phyloP scores from a whole-genome alignment of 2,888 invertebrate species.

The Agrypnus murinus region DNA sequence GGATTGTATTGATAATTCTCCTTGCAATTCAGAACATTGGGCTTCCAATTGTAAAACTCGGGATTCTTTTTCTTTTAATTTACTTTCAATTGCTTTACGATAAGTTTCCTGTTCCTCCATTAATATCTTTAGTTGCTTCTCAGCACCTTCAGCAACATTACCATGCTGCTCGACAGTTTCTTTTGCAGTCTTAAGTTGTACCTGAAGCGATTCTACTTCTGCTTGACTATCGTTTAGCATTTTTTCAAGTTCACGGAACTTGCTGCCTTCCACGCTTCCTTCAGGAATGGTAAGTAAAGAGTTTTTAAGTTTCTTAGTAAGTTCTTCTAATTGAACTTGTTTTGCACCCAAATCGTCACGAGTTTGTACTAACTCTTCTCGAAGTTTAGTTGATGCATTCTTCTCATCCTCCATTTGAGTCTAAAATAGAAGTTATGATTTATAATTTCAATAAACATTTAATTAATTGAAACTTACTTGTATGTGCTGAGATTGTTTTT shows the following conservation, averaged over 20 bases:
- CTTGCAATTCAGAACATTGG: slow-evolving; percentile 76
- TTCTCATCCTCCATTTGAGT: slow-evolving; percentile 84
- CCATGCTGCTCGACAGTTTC: slow-evolving; percentile 90
- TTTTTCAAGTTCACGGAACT: slow-evolving; percentile 81
- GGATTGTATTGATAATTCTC: slow-evolving; percentile 80
- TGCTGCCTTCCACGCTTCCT: slow-evolving; percentile 76
- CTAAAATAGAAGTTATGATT: slow-evolving; percentile 24
- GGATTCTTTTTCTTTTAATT: slow-evolving; percentile 76
- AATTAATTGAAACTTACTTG: slow-evolving; percentile 51
- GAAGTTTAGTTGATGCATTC: slow-evolving; percentile 77
- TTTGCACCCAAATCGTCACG: slow-evolving; percentile 78
- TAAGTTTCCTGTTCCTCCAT: slow-evolving; percentile 74
- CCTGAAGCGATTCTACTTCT: slow-evolving; percentile 80
- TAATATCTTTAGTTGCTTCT: slow-evolving; percentile 80
- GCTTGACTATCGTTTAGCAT: slow-evolving; percentile 77
- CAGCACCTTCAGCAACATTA: slow-evolving; percentile 87
- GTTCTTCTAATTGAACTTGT: slow-evolving; percentile 79
- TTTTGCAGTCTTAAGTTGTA: slow-evolving; percentile 82
- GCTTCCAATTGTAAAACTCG: slow-evolving; percentile 79
- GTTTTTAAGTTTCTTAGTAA: slow-evolving; percentile 80
- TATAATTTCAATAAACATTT: not conserved
- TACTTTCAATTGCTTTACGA: slow-evolving; percentile 76
- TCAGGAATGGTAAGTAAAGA: slow-evolving; percentile 72
- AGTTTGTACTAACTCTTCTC: slow-evolving; percentile 75
- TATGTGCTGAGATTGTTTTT: slow-evolving; percentile 80